Conservation (phyloP, 92 coral and sea anemone genomes). For the Palythoa caribaeorum region DNA sequence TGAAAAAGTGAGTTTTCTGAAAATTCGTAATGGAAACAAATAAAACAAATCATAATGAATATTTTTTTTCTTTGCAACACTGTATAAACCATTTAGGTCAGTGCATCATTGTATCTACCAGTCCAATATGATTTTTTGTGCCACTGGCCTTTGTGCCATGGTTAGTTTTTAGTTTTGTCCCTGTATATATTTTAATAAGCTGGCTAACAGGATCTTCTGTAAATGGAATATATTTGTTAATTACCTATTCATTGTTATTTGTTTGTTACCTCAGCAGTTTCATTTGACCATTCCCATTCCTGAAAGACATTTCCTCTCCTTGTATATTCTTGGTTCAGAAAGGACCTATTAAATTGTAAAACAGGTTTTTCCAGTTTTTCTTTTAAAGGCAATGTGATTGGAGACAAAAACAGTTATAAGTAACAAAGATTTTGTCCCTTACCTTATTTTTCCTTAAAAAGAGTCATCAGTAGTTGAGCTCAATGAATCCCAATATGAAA, state of each 20-base stretch:
- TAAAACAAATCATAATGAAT: not conserved
- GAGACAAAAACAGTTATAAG: constrained; percentile 26
- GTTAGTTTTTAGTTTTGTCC: constrained; percentile 22
- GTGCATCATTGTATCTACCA: not conserved
- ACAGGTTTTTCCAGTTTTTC: constrained; percentile 27
- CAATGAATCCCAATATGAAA: constrained; percentile 39
- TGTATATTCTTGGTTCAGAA: constrained; percentile 37
- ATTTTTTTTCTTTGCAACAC: not conserved
- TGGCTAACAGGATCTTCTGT: not conserved
- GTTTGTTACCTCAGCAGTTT: constrained; percentile 30
- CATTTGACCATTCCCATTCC: constrained; percentile 34
- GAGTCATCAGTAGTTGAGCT: constrained; percentile 38
- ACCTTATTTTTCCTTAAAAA: constrained; percentile 36
- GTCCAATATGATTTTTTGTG: no score
- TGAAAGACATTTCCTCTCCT: constrained; percentile 39
- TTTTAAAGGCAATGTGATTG: constrained; percentile 3
- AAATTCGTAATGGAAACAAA: no score
- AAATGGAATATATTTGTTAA: not conserved
- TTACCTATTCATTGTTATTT: not conserved
- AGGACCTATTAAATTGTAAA: constrained; percentile 42
- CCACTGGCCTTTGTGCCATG: not conserved
- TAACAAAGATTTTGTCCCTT: constrained; percentile 5
- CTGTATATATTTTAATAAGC: constrained; percentile 7
- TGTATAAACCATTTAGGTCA: not conserved
- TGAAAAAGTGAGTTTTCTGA: no score